A percentile compares a stretch with the other conserved stretches of the same genome.
These are phyloP conservation scores for Cheirogaleus major DNA, from an alignment of 2,797 vertebrate species.

Conservation along the genomic window DNA sequence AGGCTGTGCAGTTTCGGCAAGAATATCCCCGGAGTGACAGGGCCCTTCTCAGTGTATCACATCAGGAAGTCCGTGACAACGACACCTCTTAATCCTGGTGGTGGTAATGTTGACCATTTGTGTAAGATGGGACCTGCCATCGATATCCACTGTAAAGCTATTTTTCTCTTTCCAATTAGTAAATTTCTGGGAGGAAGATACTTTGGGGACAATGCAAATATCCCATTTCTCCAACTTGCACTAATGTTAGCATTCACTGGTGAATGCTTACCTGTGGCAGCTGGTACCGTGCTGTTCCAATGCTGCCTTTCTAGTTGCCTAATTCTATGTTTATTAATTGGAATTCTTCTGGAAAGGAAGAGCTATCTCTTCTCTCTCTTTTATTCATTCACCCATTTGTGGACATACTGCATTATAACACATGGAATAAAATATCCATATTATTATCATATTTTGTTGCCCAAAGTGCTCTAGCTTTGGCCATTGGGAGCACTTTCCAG, in stretches of 20 bases:
- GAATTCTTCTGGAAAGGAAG: not conserved
- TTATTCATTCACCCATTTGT: not conserved
- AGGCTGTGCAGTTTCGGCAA: not conserved
- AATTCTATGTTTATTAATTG: not conserved
- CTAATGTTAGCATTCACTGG: not conserved
- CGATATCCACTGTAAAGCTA: not conserved
- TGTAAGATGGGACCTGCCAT: not conserved
- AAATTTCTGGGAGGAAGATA: not conserved
- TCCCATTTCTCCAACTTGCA: not conserved
- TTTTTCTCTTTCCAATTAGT: not conserved
- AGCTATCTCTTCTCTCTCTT: not conserved
- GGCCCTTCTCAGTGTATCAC: not conserved
- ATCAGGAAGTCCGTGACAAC: not conserved
- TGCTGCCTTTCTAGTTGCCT: not conserved
- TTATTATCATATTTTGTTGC: not conserved
- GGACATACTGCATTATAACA: not conserved
- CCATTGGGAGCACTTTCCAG: not conserved
- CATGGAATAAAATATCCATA: too few species aligned
- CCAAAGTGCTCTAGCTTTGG: not conserved
- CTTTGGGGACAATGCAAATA: not conserved
- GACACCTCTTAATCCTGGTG: fast-evolving
- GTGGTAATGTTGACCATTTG: fast-evolving
- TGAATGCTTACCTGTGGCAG: not conserved
- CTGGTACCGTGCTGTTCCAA: too few species aligned
- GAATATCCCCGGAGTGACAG: not conserved